Percentiles rank a stretch among this genome's conserved stretches.
These are phyloP conservation scores for Anagrus nilaparvatae DNA, from an alignment of 1,140 invertebrate genomes.

Conservation along the genomic window DNA sequence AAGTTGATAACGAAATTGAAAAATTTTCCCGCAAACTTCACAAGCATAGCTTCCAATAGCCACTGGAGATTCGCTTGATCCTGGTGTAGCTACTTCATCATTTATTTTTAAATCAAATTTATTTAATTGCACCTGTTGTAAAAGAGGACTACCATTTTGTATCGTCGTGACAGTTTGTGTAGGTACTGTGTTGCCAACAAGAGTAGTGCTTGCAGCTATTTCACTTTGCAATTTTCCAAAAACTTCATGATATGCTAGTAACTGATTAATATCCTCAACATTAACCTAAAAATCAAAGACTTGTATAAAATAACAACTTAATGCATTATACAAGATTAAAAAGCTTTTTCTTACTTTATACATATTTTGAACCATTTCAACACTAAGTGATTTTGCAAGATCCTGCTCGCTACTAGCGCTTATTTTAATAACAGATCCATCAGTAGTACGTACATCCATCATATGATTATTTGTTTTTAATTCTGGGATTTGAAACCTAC, in stretches of 20 bases:
- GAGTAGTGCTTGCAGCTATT: conserved; percentile 38
- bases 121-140: conserved; percentile 44
- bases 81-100: conserved; percentile 42
- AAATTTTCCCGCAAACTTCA: conserved; percentile 75
- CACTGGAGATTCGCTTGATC: conserved; percentile 40
- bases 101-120: conserved; percentile 45
- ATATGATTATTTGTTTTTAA: conserved; percentile 45
- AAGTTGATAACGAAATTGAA: conserved; percentile 75
- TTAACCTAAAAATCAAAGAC: too few relatives aligned
- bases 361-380: conserved; percentile 62
- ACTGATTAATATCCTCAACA: conserved; percentile 70
- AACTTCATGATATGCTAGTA: conserved; percentile 76
- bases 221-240: conserved; percentile 69
- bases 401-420: conserved; percentile 57
- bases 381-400: conserved; percentile 54
- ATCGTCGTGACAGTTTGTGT: conserved; percentile 41
- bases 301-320: not conserved
- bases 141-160: conserved; percentile 37
- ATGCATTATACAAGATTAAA: not conserved
- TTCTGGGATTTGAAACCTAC: conserved; percentile 40
- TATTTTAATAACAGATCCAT: conserved; percentile 62
- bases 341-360: conserved; percentile 61
- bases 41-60: conserved; percentile 60
- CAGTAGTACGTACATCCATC: conserved; percentile 59
- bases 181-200: conserved; percentile 41